Percentiles rank a stretch among this genome's conserved stretches.
These are phyloP conservation scores for Mechanitis mazaeus DNA, from an alignment of 2,888 invertebrate species.

Conservation along the genomic window DNA sequence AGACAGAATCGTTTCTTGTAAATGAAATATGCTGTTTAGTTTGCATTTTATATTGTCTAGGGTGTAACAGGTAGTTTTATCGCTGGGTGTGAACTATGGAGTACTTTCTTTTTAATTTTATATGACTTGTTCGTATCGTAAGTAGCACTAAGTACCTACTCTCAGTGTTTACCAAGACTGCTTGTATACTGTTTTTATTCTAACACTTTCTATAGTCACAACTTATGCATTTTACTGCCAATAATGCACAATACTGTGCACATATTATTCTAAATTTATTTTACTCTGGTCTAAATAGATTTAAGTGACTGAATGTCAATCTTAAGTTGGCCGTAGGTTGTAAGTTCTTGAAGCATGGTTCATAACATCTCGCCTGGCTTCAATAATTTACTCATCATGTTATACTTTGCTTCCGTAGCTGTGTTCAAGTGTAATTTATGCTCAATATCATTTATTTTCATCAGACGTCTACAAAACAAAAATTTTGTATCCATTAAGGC, in stretches of 20 bases:
- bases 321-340: slow-evolving; percentile 14
- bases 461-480: slow-evolving; percentile 20
- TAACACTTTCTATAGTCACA: slow-evolving; percentile 70
- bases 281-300: slow-evolving; percentile 57
- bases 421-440: slow-evolving; percentile 68
- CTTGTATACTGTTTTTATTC: slow-evolving; percentile 72
- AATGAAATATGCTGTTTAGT: slow-evolving; percentile 74
- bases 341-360: slow-evolving; percentile 19
- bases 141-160: slow-evolving; percentile 73
- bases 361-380: slow-evolving; percentile 30
- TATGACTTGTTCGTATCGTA: slow-evolving; percentile 66
- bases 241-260: slow-evolving; percentile 64
- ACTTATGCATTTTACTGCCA: slow-evolving; percentile 73
- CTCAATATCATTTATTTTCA: slow-evolving; percentile 52
- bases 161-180: slow-evolving; percentile 76
- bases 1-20: slow-evolving; percentile 72
- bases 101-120: slow-evolving; percentile 65
- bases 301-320: slow-evolving; percentile 40
- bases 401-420: slow-evolving; percentile 61
- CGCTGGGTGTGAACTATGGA: slow-evolving; percentile 65
- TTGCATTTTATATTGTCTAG: slow-evolving; percentile 74
- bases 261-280: slow-evolving; percentile 49
- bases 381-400: slow-evolving; percentile 37
- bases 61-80: slow-evolving; percentile 55
- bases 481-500: slow-evolving; percentile 20